Conservation (phyloP, 2,797 vertebrate species). For the Notoglanidium macrostoma region DNA sequence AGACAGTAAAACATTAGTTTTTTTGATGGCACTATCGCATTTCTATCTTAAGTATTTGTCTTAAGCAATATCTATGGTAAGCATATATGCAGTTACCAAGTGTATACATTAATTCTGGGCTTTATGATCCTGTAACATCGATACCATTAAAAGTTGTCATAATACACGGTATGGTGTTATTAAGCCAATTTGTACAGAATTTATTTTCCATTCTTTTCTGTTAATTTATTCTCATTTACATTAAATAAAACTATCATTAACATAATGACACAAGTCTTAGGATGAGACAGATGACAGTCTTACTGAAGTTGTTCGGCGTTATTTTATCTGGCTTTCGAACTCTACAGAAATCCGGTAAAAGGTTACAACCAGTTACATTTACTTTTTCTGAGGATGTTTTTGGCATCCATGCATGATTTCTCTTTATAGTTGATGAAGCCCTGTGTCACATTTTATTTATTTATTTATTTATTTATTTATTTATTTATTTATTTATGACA, state of each 20-base stretch:
- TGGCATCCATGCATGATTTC: background rate
- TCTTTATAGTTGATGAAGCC: background rate
- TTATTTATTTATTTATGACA: conserved; percentile 57
- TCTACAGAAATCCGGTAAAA: background rate
- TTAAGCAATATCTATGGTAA: background rate
- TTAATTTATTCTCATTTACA: background rate
- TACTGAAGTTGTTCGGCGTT: background rate
- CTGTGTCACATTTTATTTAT: conserved; percentile 20
- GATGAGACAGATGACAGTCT: background rate
- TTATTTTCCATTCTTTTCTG: background rate
- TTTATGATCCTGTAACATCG: background rate
- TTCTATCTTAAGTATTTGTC: background rate
- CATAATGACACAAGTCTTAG: too few relatives aligned
- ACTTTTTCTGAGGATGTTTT: background rate
- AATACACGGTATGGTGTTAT: too few relatives aligned
- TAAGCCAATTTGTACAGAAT: background rate
- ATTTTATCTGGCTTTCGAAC: background rate
- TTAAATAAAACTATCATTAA: background rate
- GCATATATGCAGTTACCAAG: background rate
- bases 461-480: background rate
- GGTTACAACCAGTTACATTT: background rate
- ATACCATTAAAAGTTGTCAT: background rate
- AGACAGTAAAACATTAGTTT: background rate
- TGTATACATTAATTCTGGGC: background rate
- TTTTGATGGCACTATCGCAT: background rate